Evolutionary conservation across 2,888 invertebrate species (phyloP).

Genomic region (Amphipoea lucens): DNA sequence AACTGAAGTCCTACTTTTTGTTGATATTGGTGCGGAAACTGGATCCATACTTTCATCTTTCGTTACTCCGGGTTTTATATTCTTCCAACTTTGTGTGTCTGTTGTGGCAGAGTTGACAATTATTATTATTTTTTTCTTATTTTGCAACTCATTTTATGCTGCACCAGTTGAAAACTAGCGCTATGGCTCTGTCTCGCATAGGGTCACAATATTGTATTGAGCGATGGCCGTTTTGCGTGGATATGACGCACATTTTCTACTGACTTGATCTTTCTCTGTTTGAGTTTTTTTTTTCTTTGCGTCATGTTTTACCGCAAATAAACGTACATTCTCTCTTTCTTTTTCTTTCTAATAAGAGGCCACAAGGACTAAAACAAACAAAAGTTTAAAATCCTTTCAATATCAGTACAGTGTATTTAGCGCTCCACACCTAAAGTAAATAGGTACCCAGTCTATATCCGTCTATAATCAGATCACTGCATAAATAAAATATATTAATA

Average conservation of each 20-base stretch:
- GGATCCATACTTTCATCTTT: background rate
- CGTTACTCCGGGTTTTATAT: background rate
- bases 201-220: background rate
- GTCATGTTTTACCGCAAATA: background rate
- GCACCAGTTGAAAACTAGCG: no score
- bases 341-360: background rate
- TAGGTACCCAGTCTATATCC: slow-evolving; percentile 25
- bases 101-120: background rate
- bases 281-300: background rate
- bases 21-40: background rate
- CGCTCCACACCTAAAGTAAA: slow-evolving; percentile 14
- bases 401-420: background rate
- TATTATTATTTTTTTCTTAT: background rate
- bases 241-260: background rate
- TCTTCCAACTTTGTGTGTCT: background rate
- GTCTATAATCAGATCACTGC: slow-evolving; percentile 44
- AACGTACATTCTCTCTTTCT: no score
- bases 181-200: no score
- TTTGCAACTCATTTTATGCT: background rate
- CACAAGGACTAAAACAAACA: background rate
- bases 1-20: background rate
- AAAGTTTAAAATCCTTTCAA: background rate
- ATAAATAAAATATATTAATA: slow-evolving; percentile 60
- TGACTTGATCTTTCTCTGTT: background rate
- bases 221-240: background rate